phyloP scores from a whole-genome alignment of 1,140 invertebrate species.

The Penaeus indicus region DNA sequence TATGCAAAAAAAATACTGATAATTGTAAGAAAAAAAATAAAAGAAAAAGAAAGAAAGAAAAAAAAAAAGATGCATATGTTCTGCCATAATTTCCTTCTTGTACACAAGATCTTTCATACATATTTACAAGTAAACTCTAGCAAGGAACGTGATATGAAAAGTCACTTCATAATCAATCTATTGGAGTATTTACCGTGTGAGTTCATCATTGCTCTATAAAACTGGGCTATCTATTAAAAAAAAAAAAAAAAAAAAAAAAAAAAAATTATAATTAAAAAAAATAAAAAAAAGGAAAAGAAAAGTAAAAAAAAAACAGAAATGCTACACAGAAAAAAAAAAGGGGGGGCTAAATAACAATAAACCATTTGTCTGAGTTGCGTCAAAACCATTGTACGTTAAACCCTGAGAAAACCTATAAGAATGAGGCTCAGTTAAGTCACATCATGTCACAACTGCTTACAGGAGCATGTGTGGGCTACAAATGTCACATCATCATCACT shows the following conservation, averaged over 20 bases:
- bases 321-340: slow-evolving; percentile 27
- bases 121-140: slow-evolving; percentile 36
- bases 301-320: neutral
- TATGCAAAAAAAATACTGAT: too few species aligned
- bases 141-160: slow-evolving; percentile 50
- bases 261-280: too few species aligned
- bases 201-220: slow-evolving; percentile 36
- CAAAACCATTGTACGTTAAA: slow-evolving; percentile 52
- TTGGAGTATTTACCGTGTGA: too few species aligned
- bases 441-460: slow-evolving; percentile 49
- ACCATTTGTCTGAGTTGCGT: slow-evolving; percentile 46
- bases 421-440: slow-evolving; percentile 54
- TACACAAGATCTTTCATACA: slow-evolving; percentile 14
- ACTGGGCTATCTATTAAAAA: slow-evolving; percentile 12
- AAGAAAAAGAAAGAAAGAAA: too few species aligned
- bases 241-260: slow-evolving; percentile 6
- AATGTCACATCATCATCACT: slow-evolving; percentile 32
- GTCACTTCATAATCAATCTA: too few species aligned
- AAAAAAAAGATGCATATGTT: neutral
- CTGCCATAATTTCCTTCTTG: slow-evolving; percentile 25
- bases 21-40: too few species aligned
- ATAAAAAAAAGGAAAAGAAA: neutral
- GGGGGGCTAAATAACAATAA: slow-evolving; percentile 46
- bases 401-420: slow-evolving; percentile 52
- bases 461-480: slow-evolving; percentile 31